Conservation (phyloP, 2,113 vertebrate genomes). For the Xenus cinereus region DNA sequence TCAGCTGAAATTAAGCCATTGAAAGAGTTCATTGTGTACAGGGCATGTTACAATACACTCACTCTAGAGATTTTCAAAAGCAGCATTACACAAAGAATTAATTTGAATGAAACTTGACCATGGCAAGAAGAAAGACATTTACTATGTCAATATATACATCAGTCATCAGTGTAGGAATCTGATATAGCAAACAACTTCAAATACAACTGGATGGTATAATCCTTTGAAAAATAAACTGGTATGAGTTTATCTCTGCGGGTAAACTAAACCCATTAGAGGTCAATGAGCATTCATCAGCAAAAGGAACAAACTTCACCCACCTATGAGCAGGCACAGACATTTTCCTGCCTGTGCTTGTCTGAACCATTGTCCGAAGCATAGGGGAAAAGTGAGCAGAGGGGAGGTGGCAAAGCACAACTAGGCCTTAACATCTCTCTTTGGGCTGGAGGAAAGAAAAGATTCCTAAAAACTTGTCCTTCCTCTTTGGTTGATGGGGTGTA, state of each 20-base stretch:
- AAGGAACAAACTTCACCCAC: not conserved
- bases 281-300: not conserved
- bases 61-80: not conserved
- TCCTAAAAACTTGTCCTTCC: not conserved
- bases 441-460: not conserved
- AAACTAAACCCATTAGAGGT: not conserved
- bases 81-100: not conserved
- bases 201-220: not conserved
- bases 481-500: not conserved
- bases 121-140: not conserved
- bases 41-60: not conserved
- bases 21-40: not conserved
- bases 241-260: not conserved
- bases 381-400: not conserved
- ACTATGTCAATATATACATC: not conserved
- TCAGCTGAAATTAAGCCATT: not conserved
- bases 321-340: not conserved
- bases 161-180: not conserved
- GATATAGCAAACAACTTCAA: not conserved
- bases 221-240: not conserved
- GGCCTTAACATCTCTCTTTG: not conserved
- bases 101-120: not conserved
- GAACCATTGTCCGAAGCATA: accelerated
- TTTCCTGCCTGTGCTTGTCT: not conserved
- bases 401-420: not conserved